Base-by-base conservation (phyloP, 2,888 invertebrate genomes). In the Eledona agricola region DNA sequence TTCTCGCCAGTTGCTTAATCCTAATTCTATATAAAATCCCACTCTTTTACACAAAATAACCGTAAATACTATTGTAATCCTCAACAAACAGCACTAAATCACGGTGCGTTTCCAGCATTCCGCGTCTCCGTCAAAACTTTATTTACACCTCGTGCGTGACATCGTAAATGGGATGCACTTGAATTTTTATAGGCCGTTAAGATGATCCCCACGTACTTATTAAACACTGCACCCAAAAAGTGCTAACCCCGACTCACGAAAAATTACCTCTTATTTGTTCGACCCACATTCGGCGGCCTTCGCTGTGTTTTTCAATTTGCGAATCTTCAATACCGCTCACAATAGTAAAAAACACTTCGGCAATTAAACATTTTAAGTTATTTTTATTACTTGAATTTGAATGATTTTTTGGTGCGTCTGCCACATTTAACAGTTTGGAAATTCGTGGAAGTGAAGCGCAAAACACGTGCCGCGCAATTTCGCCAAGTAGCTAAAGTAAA, bases 121-220 rank as follows among this genome's bases (percentile, higher is more conserved):
- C 43, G 43, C 47, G 19, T 23, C 40, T 51, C 40, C 47, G 7
- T 37, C 40, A 40, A 23, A 51, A 43, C 38, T 51, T 51, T 55
- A 55, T 58, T 57, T 59, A 57, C 54, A 52, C 55, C 50, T 50
- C 35, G 46, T 52, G 52, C 56, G 51, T 57, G 57, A 59, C 59
- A 47, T 57, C 55, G 56, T 59, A 51, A 59, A 59, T 59, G 53
- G 51, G 56, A 51, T 55, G 51, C 47, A 56, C 51, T 58, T 56
- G 56, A 55, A 58, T 37, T 55, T 58, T 58, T 58, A 58, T 55
- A 46, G 55, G 37, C 55, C 58, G 49, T 58, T 58, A 55, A 57
- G 42, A 57, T 45, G 52, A 47, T 35, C 23, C 50, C 43, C 20
- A 37, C 49, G 32, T 47, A 47, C 37, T 47, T 47, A 47, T 37